phyloP scores from a whole-genome alignment of 2,888 invertebrate genomes.

The Eupeodes luniger region DNA sequence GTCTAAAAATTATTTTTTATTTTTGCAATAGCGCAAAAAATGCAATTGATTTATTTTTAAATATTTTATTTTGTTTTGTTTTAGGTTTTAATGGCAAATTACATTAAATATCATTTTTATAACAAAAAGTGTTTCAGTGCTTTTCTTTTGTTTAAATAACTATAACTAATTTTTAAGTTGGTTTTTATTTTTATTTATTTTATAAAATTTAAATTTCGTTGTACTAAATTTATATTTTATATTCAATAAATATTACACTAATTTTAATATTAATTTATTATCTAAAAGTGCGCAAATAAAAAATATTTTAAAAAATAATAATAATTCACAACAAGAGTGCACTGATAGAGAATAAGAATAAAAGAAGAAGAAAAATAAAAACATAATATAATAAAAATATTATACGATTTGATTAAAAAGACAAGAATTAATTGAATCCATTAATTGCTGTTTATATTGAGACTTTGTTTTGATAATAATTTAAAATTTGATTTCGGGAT shows the following conservation, averaged over 20 bases:
- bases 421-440: not conserved
- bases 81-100: conserved; percentile 54
- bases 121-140: conserved; percentile 72
- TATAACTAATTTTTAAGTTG: conserved; percentile 55
- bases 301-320: conserved; percentile 1
- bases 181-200: conserved; percentile 23
- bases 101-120: conserved; percentile 51
- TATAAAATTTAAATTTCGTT: conserved; percentile 72
- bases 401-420: not conserved
- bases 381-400: not conserved
- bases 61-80: not conserved
- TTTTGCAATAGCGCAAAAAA: conserved; percentile 59
- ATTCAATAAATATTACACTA: conserved; percentile 31
- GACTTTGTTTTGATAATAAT: not conserved
- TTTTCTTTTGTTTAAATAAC: conserved; percentile 46
- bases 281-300: conserved; percentile 36
- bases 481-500: conserved; percentile 16
- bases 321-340: conserved; percentile 62
- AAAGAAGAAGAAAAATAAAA: not conserved
- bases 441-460: conserved; percentile 4
- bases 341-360: conserved; percentile 35
- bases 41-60: conserved; percentile 50
- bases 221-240: conserved; percentile 57
- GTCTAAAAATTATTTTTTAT: conserved; percentile 5
- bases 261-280: conserved; percentile 37